Percentiles rank a stretch among this genome's conserved stretches.
These are phyloP conservation scores for Druon quercuslanigerum DNA, from an alignment of 1,140 invertebrate genomes.

Conservation along the genomic window DNA sequence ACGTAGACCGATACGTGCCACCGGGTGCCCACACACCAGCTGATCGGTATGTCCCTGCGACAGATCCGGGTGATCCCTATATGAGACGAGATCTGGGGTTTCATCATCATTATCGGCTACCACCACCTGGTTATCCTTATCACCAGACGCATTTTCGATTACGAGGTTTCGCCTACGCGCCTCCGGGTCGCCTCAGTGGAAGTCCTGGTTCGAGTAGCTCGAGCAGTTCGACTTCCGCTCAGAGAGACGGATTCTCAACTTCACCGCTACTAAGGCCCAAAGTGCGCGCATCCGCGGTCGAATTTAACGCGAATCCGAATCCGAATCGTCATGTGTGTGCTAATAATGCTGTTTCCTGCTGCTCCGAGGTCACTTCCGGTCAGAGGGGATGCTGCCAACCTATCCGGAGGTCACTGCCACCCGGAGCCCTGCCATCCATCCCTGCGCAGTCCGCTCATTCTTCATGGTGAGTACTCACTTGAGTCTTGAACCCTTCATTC, in stretches of 20 bases:
- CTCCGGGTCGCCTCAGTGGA: constrained; percentile 66
- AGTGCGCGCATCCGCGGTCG: constrained; percentile 73
- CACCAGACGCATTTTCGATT: constrained; percentile 70
- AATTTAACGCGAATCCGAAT: constrained; percentile 53
- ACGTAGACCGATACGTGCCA: constrained; percentile 75
- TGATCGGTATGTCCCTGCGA: constrained; percentile 72
- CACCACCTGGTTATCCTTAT: constrained; percentile 71
- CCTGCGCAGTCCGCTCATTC: constrained; percentile 75
- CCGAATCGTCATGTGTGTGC: constrained; percentile 76
- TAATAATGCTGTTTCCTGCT: constrained; percentile 70
- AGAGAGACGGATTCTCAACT: constrained; percentile 70
- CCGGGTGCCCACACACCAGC: constrained; percentile 72
- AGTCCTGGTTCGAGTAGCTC: constrained; percentile 76
- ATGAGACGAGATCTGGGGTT: constrained; percentile 79
- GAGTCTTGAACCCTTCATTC: not conserved
- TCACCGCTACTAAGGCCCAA: constrained; percentile 75
- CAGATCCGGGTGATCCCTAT: constrained; percentile 77
- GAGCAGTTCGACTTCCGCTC: constrained; percentile 69
- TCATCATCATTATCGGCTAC: constrained; percentile 78
- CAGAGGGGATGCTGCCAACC: constrained; percentile 69
- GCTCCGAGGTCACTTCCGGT: constrained; percentile 64
- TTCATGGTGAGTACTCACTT: constrained; percentile 78
- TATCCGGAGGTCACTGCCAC: constrained; percentile 73
- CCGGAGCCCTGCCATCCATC: constrained; percentile 76
- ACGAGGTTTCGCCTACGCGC: constrained; percentile 69